phyloP scores from a whole-genome alignment of 1,140 invertebrate species.

The Anastatus disparis region DNA sequence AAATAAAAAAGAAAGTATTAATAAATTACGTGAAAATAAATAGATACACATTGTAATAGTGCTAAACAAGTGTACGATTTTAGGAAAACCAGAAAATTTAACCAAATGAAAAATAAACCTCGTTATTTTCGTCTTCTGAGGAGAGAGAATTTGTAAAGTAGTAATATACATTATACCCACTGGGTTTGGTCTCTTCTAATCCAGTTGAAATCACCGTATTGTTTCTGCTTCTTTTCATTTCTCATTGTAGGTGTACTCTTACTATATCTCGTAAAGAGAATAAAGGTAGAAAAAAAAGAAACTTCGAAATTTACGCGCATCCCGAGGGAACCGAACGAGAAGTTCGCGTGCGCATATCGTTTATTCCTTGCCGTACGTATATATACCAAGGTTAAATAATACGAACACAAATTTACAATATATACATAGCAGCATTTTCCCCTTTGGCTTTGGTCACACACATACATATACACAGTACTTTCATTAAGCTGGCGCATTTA shows the following conservation, averaged over 20 bases:
- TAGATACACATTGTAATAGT: too few relatives aligned
- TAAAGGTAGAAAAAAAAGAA: constrained; percentile 19
- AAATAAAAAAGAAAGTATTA: too few relatives aligned
- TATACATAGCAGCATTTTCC: constrained; percentile 3
- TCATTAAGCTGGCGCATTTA: neutral
- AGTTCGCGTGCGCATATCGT: constrained; percentile 50
- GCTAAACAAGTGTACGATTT: too few relatives aligned
- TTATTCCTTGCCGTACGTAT: constrained; percentile 36
- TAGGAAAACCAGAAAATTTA: too few relatives aligned
- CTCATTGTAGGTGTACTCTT: too few relatives aligned
- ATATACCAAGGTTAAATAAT: too few relatives aligned
- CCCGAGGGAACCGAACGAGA: constrained; percentile 47
- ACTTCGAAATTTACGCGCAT: constrained; percentile 17
- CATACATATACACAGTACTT: neutral
- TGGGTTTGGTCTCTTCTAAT: too few relatives aligned
- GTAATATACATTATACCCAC: too few relatives aligned
- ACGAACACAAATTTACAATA: constrained; percentile 33
- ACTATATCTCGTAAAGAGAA: constrained; percentile 8
- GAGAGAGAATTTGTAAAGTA: too few relatives aligned
- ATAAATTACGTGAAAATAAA: too few relatives aligned
- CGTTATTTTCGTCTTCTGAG: too few relatives aligned
- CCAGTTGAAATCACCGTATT: constrained; percentile 24
- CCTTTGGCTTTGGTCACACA: constrained; percentile 2
- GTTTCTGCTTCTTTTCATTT: neutral
- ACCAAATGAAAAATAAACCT: too few relatives aligned